These are phyloP conservation scores for Bubo bubo DNA, from an alignment of 2,113 vertebrate species.

Conservation along the genomic window DNA sequence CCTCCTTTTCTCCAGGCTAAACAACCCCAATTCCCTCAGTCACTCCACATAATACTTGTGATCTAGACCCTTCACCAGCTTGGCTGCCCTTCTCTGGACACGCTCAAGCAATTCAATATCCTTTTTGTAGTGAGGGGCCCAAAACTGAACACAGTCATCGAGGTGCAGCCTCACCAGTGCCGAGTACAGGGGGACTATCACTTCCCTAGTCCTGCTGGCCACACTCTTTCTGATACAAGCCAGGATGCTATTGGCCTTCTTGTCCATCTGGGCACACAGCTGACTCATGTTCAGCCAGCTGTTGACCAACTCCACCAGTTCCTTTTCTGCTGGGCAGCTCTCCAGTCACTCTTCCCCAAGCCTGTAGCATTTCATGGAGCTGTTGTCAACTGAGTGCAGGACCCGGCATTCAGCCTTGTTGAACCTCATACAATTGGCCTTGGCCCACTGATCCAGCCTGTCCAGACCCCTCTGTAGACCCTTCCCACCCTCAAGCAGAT, in stretches of 20 bases:
- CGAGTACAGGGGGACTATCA: accelerated
- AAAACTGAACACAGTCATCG: too few species aligned
- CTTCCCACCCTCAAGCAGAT: neutral
- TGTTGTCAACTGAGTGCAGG: neutral
- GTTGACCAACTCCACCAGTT: too few species aligned
- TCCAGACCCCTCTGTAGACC: neutral
- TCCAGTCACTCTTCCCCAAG: neutral
- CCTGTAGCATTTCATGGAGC: neutral
- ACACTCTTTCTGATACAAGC: too few species aligned
- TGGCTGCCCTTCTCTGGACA: too few species aligned
- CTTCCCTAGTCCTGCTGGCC: neutral
- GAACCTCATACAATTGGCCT: neutral
- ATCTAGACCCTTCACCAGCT: neutral
- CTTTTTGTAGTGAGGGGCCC: too few species aligned
- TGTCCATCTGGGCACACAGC: too few species aligned
- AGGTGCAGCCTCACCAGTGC: neutral
- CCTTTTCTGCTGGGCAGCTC: too few species aligned
- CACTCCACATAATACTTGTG: too few species aligned
- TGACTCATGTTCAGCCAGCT: too few species aligned
- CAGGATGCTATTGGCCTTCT: neutral
- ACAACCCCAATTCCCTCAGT: too few species aligned
- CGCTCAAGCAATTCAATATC: too few species aligned
- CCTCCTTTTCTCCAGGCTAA: too few species aligned
- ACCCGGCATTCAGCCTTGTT: neutral
- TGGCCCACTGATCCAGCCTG: neutral